phyloP scores from a whole-genome alignment of 2,113 vertebrate genomes.

The Talpa occidentalis region DNA sequence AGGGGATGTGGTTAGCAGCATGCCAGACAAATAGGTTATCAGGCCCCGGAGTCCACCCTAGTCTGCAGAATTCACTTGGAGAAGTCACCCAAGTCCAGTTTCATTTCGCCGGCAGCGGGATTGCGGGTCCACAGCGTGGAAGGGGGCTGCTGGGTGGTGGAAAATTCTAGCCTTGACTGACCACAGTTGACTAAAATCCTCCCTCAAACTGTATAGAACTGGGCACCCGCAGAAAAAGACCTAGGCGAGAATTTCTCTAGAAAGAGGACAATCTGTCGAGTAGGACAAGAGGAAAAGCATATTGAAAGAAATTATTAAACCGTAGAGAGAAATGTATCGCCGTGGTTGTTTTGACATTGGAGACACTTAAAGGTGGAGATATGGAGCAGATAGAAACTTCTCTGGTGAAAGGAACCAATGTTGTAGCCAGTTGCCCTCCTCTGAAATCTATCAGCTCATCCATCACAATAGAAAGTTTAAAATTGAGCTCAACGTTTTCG shows the following conservation, averaged over 20 bases:
- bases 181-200: not conserved
- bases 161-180: not conserved
- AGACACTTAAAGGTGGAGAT: not conserved
- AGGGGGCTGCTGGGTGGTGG: not conserved
- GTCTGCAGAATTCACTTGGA: not conserved
- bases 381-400: not conserved
- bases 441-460: not conserved
- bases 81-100: not conserved
- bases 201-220: not conserved
- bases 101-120: slow-evolving; percentile 25
- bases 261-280: not conserved
- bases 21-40: not conserved
- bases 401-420: not conserved
- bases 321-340: not conserved
- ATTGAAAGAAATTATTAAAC: not conserved
- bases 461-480: not conserved
- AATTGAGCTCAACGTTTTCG: not conserved
- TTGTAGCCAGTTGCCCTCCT: not conserved
- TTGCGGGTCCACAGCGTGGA: not conserved
- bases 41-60: not conserved
- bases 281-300: not conserved
- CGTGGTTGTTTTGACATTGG: slow-evolving; percentile 20
- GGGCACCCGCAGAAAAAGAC: not conserved
- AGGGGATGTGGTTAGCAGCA: slow-evolving; percentile 8
- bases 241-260: not conserved